Percentiles rank a stretch among this genome's conserved stretches.
Evolutionary conservation across 2,113 vertebrate species (phyloP).

Genomic region (Podiceps cristatus): DNA sequence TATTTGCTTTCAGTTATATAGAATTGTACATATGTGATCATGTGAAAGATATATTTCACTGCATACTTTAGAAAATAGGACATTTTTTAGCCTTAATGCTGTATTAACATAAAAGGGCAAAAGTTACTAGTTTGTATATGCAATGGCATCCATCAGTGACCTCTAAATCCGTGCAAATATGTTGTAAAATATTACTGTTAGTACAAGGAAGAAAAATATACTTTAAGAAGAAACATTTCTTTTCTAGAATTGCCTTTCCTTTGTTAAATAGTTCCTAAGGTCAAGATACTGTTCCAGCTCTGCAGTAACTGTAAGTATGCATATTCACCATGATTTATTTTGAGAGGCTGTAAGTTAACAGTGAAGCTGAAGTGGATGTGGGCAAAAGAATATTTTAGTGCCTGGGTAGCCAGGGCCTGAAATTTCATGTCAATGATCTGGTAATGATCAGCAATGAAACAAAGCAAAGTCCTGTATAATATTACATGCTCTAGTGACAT

Average conservation of each 20-base stretch:
- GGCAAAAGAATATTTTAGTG: background rate
- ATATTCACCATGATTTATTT: background rate
- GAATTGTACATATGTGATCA: background rate
- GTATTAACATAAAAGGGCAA: background rate
- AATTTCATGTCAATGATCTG: constrained; percentile 13
- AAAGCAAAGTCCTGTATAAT: background rate
- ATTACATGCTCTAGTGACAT: background rate
- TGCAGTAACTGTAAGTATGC: background rate
- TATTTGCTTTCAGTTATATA: constrained; percentile 19
- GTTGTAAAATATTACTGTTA: background rate
- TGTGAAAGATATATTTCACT: background rate
- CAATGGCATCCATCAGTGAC: background rate
- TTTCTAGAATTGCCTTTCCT: background rate
- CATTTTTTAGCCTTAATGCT: background rate
- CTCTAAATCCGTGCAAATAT: background rate
- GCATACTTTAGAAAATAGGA: background rate
- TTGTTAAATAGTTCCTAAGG: background rate
- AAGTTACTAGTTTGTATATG: background rate
- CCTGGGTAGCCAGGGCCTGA: background rate
- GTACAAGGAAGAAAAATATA: background rate
- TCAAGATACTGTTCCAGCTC: background rate
- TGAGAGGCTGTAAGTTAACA: background rate
- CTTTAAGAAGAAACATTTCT: background rate
- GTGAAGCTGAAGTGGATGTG: background rate
- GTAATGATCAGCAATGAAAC: background rate